A percentile compares a stretch with the other conserved stretches of the same genome.
These are phyloP conservation scores for Drosophila yakuba DNA, from an alignment of 1,140 invertebrate species.

Conservation along the genomic window DNA sequence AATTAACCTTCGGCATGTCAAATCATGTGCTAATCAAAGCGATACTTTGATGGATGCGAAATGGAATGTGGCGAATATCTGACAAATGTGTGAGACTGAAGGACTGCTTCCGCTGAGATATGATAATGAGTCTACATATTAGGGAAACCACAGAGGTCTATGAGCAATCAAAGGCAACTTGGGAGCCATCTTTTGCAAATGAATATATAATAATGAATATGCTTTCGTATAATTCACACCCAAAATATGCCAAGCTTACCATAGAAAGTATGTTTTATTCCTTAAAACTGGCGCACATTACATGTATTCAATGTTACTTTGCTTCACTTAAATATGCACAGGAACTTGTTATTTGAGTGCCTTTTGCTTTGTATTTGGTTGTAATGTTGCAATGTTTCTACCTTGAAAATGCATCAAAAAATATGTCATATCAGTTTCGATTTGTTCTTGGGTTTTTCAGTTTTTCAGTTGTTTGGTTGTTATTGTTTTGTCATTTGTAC, in stretches of 20 bases:
- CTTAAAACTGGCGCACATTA: neutral
- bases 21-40: constrained; percentile 37
- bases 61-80: constrained; percentile 12
- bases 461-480: neutral
- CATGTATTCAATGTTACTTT: neutral
- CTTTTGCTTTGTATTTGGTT: neutral
- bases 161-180: neutral
- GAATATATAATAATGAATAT: neutral
- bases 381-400: constrained; percentile 6
- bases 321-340: constrained; percentile 11
- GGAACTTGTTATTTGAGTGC: constrained; percentile 2
- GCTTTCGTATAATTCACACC: no score
- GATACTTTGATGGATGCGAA: constrained; percentile 34
- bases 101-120: constrained; percentile 28
- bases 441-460: no score
- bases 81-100: constrained; percentile 6
- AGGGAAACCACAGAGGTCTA: neutral
- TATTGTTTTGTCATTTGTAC: constrained; percentile 12
- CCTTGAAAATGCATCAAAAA: constrained; percentile 45
- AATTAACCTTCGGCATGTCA: constrained; percentile 46
- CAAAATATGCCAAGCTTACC: constrained; percentile 16
- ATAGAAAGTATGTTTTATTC: neutral
- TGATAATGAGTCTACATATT: constrained; percentile 6
- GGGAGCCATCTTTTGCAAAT: neutral
- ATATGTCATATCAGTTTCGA: neutral